A percentile compares a stretch with the other conserved stretches of the same genome.
Evolutionary conservation across 2,888 invertebrate species (phyloP).

Genomic region (Esperia sulphurella): DNA sequence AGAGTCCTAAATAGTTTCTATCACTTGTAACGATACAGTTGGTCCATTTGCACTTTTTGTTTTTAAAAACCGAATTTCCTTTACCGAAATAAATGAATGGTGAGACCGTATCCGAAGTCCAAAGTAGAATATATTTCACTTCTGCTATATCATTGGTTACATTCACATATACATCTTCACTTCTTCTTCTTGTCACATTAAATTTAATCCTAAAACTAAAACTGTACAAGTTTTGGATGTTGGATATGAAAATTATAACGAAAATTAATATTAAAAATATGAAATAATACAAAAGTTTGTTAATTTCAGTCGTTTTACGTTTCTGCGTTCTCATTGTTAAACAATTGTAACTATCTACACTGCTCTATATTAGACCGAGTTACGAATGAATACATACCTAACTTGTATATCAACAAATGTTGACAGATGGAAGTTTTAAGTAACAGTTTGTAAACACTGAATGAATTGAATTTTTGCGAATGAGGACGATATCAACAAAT

Average conservation of each 20-base stretch:
- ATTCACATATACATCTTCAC: background rate
- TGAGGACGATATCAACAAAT: too few species aligned
- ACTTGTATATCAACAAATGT: background rate
- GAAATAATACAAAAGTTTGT: background rate
- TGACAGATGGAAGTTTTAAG: too few species aligned
- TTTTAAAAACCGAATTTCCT: conserved; percentile 39
- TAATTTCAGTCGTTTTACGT: conserved; percentile 10
- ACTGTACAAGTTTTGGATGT: background rate
- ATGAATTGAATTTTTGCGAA: too few species aligned
- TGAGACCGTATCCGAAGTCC: conserved; percentile 38
- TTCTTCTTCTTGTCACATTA: background rate
- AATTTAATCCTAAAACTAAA: background rate
- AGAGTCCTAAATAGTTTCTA: conserved; percentile 30
- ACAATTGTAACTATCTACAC: background rate
- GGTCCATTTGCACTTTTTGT: conserved; percentile 40
- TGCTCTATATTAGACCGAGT: background rate
- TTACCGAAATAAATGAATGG: conserved; percentile 47
- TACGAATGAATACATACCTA: background rate
- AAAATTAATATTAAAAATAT: background rate
- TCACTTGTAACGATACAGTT: conserved; percentile 57
- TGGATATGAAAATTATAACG: background rate
- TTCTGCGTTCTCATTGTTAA: background rate
- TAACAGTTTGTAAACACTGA: too few species aligned
- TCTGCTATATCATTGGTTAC: background rate
- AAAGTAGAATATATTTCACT: conserved; percentile 50